Base-by-base conservation (phyloP, 2,888 invertebrate species). In the Strigamia crassipes region DNA sequence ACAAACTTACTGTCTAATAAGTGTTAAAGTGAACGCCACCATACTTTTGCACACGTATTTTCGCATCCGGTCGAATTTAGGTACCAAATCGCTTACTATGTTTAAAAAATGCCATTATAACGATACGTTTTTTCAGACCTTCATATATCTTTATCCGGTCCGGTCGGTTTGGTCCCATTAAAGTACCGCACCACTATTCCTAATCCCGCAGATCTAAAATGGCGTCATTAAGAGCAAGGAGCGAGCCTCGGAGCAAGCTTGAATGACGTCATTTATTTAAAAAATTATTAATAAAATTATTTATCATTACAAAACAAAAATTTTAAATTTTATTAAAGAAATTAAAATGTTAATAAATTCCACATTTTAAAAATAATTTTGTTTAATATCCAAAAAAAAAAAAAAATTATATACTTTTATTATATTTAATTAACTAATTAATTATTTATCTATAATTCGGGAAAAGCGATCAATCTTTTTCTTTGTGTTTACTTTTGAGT, bases 1-100 rank as follows among this genome's bases (percentile, higher is more conserved):
- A 42, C 27, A 78, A 78, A 80, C 80, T 80, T 80, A 80, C 80
- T 80, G 80, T 51, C 80, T 15, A 46, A 80, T 80, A 15, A 80
- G 42, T 1, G 80, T 80, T 31, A 80, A 51, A 13, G 51, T 46
- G 18, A 80, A 80, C 2, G 42, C 34, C 8, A 80, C 80, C 51
- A 80, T 80, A 73, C 10, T 73, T 73, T 73, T 56, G n/a, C 9
- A 9, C 56, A 56, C 21, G 9, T 9, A 5, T n/a, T 18, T 56
- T 18, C n/a, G 21, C 56, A 56, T 56, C 3, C 1, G n/a, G 9
- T n/a, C 6, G 18, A 56, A n/a, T 56, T 56, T 56, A 56, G 18
- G 46, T 46, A 46, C n/a, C 13, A 56, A 56, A 56, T 18, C n/a
- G 21, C 56, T 56, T 18, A 56, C 18, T 56, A 4, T 46, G 46